Percentiles rank a stretch among this genome's conserved stretches.
phyloP scores from a whole-genome alignment of 2,888 invertebrate species.

The Lasioglossum vierecki region DNA sequence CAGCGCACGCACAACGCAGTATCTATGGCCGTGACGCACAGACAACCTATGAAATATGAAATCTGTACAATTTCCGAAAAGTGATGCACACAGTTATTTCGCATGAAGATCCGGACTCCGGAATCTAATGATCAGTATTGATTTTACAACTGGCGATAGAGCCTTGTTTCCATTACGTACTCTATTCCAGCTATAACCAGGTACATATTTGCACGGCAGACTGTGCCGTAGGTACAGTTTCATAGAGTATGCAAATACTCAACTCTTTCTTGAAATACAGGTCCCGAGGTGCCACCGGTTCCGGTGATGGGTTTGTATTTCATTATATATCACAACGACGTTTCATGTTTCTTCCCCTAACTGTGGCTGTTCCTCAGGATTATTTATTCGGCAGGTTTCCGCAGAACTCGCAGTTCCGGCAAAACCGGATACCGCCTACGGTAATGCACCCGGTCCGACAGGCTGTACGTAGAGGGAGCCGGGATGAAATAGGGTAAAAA shows the following conservation, averaged over 20 bases:
- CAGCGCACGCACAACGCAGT: too few relatives aligned
- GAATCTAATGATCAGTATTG: neutral
- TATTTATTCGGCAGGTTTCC: constrained; percentile 82
- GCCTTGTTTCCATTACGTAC: neutral
- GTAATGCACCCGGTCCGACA: constrained; percentile 77
- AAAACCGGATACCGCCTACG: constrained; percentile 78
- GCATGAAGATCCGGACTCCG: neutral
- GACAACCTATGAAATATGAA: too few relatives aligned
- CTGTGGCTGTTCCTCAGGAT: constrained; percentile 76
- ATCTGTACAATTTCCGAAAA: too few relatives aligned
- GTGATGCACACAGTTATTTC: neutral
- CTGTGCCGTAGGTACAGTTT: neutral
- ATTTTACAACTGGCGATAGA: neutral
- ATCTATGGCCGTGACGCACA: too few relatives aligned
- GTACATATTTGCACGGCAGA: neutral
- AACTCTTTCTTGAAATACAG: constrained; percentile 19
- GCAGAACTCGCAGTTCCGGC: constrained; percentile 77
- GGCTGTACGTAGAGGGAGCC: constrained; percentile 56
- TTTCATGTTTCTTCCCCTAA: constrained; percentile 73
- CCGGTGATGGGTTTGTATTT: constrained; percentile 60
- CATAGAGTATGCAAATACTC: constrained; percentile 20
- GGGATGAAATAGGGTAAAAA: constrained; percentile 78
- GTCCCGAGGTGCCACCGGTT: constrained; percentile 4
- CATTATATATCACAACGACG: constrained; percentile 66
- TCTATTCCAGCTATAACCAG: neutral